Evolutionary conservation across 1,140 invertebrate species (phyloP), one percentile per base, ranked within the genome.

Genomic region (Gyrodactylus bullatarudis): DNA sequence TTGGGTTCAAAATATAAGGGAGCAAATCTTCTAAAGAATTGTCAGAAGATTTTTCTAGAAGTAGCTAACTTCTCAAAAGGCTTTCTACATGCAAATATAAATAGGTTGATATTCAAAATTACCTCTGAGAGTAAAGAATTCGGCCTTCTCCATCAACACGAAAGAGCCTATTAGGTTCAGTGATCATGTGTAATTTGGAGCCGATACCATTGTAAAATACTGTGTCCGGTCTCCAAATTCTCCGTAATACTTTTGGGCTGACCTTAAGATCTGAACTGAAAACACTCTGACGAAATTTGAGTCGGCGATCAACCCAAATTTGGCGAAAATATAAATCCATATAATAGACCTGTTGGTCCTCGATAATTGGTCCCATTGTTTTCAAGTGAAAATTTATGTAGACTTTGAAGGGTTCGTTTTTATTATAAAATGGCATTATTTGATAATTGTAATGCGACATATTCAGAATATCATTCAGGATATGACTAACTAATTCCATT

Each of bases 201-300:
- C 77, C 75, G 76, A 83, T 82, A 71, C 82, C 79, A 74, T 82
- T 82, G 20, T 79, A 77, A 74, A 82, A 82, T 74, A 79, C 82
- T 16, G 81, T 75, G 73, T 82, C 81, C 0, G 81, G 81, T 26
- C 79, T 78, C 81, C 81, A 82, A 2, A 82, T 77, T 24, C 75
- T 76, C 26, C 77, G 74, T 16, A 79, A 75, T 68, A 78, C 75
- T 23, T 77, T 77, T 26, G 77, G 75, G 23, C 76, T 76, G 69
- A 76, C 76, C 19, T 76, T 75, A 22, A 76, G 75, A 1, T 73
- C 75, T 23, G 73, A 24, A 68, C 77, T 76, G 8, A 77, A 74
- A 26, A 74, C 74, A 73, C 24, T 74, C 23, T 70, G 25, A 0
- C 26, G 22, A 34, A 75, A 73, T 20, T 75, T 69, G 1, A 78